These are phyloP conservation scores for Amphiprion percula DNA, from an alignment of 2,113 vertebrate genomes.

Conservation along the genomic window DNA sequence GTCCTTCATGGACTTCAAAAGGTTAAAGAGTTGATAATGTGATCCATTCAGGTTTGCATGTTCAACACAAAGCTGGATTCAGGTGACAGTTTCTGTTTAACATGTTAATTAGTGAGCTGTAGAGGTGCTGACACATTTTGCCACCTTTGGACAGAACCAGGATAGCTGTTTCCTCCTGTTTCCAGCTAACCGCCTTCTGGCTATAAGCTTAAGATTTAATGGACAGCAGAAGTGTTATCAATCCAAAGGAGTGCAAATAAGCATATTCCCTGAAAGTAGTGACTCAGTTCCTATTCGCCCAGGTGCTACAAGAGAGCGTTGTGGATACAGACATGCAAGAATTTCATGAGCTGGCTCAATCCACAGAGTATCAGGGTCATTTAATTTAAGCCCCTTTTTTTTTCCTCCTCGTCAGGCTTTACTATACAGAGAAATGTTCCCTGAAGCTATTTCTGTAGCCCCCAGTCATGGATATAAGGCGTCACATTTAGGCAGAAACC, in stretches of 20 bases:
- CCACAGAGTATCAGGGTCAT: conserved; percentile 17
- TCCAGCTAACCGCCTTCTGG: no score
- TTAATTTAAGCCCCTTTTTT: conserved; percentile 14
- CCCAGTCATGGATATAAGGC: background rate
- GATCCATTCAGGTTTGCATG: no score
- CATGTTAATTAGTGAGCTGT: no score
- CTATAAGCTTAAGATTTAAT: background rate
- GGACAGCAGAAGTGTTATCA: background rate
- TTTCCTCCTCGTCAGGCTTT: background rate
- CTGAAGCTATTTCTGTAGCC: conserved; percentile 2
- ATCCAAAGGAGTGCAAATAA: background rate
- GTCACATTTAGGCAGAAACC: background rate
- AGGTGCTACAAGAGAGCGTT: conserved; percentile 14
- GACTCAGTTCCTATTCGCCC: background rate
- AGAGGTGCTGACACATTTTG: no score
- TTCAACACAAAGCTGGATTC: no score
- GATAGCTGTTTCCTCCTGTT: no score
- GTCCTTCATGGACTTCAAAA: no score
- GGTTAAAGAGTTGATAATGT: no score
- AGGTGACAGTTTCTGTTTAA: no score
- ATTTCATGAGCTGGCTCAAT: conserved; percentile 37
- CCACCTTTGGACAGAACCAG: no score
- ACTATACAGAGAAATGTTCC: background rate
- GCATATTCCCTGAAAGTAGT: conserved; percentile 1
- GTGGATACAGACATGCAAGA: conserved; percentile 1